These are phyloP conservation scores for Drosophila bocki DNA, from an alignment of 1,140 invertebrate species.

Conservation along the genomic window DNA sequence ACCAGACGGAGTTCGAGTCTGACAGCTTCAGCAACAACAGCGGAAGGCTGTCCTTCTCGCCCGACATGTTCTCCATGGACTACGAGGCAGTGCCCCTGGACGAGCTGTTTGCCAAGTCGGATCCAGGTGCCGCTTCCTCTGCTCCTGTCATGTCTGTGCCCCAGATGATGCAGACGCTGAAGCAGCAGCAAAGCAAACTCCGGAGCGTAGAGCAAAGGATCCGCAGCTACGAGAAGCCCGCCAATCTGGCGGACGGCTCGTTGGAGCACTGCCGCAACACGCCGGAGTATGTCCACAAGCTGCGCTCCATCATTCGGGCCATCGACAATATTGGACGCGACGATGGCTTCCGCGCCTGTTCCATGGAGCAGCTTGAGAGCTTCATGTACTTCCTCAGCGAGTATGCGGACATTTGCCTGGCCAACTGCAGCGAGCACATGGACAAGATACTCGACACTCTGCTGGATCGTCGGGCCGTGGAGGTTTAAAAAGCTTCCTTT, in stretches of 20 bases:
- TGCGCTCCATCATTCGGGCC: slow-evolving; percentile 53
- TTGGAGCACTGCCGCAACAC: slow-evolving; percentile 56
- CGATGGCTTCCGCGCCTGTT: slow-evolving; percentile 63
- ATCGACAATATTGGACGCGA: slow-evolving; percentile 68
- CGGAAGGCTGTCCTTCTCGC: slow-evolving; percentile 64
- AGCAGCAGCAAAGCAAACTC: slow-evolving; percentile 62
- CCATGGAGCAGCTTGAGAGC: slow-evolving; percentile 70
- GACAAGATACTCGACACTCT: slow-evolving; percentile 72
- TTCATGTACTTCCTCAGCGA: slow-evolving; percentile 76
- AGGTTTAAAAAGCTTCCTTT: slow-evolving; percentile 21
- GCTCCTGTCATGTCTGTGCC: slow-evolving; percentile 44
- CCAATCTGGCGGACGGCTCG: slow-evolving; percentile 41
- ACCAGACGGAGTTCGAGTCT: slow-evolving; percentile 73
- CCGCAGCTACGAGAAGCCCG: slow-evolving; percentile 52
- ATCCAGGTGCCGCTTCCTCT: slow-evolving; percentile 2
- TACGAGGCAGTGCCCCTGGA: slow-evolving; percentile 74
- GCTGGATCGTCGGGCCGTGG: slow-evolving; percentile 57
- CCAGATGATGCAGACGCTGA: slow-evolving; percentile 63
- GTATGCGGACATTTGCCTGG: slow-evolving; percentile 74
- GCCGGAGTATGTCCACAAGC: slow-evolving; percentile 59
- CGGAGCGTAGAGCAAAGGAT: slow-evolving; percentile 63
- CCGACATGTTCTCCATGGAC: slow-evolving; percentile 62
- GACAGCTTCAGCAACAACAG: slow-evolving; percentile 66
- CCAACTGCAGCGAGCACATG: slow-evolving; percentile 76
- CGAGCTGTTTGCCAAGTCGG: slow-evolving; percentile 67